Evolutionary conservation across 1,140 invertebrate genomes (phyloP).

Genomic region (Trichonephila clavipes): DNA sequence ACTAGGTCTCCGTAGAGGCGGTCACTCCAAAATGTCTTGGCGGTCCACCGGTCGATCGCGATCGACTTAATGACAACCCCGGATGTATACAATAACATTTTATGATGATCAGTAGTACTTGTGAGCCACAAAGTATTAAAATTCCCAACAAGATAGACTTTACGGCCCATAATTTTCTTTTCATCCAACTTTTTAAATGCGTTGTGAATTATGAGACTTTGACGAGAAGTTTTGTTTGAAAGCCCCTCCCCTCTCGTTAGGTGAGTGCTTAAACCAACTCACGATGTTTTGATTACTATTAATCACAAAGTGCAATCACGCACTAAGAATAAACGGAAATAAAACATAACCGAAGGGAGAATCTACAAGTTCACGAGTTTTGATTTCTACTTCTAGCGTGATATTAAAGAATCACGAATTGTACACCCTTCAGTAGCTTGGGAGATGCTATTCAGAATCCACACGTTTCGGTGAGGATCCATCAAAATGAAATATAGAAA

Average conservation of each 20-base stretch:
- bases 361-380: neutral
- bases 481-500: neutral
- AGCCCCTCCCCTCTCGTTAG: neutral
- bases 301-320: constrained; percentile 20
- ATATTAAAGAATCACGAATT: constrained; percentile 29
- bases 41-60: too few species aligned
- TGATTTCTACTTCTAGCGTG: neutral
- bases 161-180: neutral
- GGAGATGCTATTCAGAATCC: neutral
- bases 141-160: too few species aligned
- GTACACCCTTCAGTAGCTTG: neutral
- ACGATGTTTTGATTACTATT: constrained; percentile 31
- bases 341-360: neutral
- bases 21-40: too few species aligned
- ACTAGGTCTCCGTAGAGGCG: too few species aligned
- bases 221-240: neutral
- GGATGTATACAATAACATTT: too few species aligned
- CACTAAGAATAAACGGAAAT: neutral
- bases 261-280: neutral
- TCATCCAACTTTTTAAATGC: neutral
- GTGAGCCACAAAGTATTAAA: too few species aligned
- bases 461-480: neutral
- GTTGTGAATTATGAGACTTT: neutral
- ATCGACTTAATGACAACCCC: too few species aligned
- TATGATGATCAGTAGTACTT: too few species aligned